These are phyloP conservation scores for Castor canadensis DNA, from an alignment of 2,113 vertebrate species.

Conservation along the genomic window DNA sequence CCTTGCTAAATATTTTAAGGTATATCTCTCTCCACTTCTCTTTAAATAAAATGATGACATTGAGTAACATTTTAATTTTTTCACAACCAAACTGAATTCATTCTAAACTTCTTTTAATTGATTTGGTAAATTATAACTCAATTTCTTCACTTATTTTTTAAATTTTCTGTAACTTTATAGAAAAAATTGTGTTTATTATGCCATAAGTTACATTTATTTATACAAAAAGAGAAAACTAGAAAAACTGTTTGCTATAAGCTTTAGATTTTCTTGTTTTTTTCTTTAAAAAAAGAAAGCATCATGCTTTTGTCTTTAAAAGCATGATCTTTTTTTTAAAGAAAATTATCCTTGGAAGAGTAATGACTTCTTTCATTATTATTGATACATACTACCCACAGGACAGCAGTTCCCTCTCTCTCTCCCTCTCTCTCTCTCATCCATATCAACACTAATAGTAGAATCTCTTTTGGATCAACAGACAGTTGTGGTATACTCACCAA, in stretches of 20 bases:
- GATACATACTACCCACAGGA: not conserved
- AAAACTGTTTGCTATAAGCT: too few relatives aligned
- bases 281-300: too few relatives aligned
- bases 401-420: too few relatives aligned
- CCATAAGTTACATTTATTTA: too few relatives aligned
- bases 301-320: too few relatives aligned
- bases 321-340: too few relatives aligned
- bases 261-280: too few relatives aligned
- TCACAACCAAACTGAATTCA: not conserved
- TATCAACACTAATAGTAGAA: not conserved
- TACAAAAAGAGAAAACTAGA: too few relatives aligned
- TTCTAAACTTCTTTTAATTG: not conserved
- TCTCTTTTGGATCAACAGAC: not conserved
- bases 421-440: not conserved
- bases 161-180: too few relatives aligned
- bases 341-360: not conserved
- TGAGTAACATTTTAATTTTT: not conserved
- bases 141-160: not conserved
- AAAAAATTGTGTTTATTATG: too few relatives aligned
- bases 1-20: not conserved
- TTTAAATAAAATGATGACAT: fast-evolving
- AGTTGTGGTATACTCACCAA: not conserved
- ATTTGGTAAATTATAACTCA: not conserved
- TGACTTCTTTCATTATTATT: not conserved
- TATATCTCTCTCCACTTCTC: not conserved